These are phyloP conservation scores for Psittacula echo DNA, from an alignment of 2,797 vertebrate genomes.

Conservation along the genomic window DNA sequence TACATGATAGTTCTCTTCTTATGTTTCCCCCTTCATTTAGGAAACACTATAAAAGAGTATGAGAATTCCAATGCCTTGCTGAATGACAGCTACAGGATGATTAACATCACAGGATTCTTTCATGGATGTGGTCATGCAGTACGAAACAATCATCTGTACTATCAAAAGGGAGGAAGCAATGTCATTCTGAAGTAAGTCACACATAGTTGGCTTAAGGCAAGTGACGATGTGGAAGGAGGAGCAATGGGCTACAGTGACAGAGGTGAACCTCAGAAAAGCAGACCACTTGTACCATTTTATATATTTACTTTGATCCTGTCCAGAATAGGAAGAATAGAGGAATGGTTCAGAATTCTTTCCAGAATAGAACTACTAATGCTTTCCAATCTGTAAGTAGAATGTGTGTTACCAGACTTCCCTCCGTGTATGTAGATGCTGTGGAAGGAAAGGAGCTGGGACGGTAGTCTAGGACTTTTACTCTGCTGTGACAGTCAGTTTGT, in stretches of 20 bases:
- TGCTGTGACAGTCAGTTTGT: not conserved
- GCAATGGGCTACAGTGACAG: not conserved
- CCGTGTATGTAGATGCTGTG: not conserved
- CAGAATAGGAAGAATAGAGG: not conserved
- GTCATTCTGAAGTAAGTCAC: conserved; percentile 86
- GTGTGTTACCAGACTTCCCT: not conserved
- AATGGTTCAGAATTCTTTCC: not conserved
- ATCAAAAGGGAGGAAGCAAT: conserved; percentile 89
- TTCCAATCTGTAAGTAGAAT: not conserved
- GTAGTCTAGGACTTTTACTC: not conserved
- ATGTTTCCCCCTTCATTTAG: conserved; percentile 66
- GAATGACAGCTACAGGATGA: conserved; percentile 79
- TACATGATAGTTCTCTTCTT: not conserved
- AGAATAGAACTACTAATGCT: not conserved
- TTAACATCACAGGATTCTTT: conserved; percentile 87
- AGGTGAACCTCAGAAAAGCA: not conserved
- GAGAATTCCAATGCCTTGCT: conserved; percentile 83
- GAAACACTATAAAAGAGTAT: conserved; percentile 87
- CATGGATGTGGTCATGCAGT: conserved; percentile 91
- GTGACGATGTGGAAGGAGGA: not conserved
- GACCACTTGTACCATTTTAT: not conserved
- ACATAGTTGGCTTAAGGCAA: not conserved
- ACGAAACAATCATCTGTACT: conserved; percentile 90
- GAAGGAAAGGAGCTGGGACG: not conserved
- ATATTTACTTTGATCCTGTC: not conserved